Percentiles rank a stretch among this genome's conserved stretches.
phyloP scores from a whole-genome alignment of 2,888 invertebrate species.

The Amphipyra berbera region DNA sequence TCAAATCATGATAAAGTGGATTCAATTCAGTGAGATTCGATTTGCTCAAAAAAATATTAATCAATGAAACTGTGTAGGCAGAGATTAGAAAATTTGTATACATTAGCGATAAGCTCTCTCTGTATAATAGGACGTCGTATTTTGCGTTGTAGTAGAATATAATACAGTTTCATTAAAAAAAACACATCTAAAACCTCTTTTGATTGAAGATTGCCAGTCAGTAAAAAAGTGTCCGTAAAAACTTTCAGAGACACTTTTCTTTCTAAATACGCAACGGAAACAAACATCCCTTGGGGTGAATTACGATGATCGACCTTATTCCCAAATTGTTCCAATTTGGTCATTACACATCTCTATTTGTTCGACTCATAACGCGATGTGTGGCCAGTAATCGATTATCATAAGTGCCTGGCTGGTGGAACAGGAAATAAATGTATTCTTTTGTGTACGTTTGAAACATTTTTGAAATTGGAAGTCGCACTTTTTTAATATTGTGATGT shows the following conservation, averaged over 20 bases:
- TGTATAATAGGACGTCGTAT: conserved; percentile 13
- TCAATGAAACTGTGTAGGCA: conserved; percentile 33
- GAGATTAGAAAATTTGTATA: conserved; percentile 30
- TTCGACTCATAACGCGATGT: conserved; percentile 58
- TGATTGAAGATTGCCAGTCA: no score
- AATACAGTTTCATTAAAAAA: no score
- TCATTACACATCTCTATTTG: conserved; percentile 65
- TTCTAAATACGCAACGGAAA: conserved; percentile 30
- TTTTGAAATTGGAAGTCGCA: conserved; percentile 40
- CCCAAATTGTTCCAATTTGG: conserved; percentile 57
- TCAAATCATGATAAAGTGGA: conserved; percentile 42
- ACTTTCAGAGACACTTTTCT: conserved; percentile 17
- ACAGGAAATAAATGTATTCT: conserved; percentile 58
- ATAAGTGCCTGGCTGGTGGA: conserved; percentile 55
- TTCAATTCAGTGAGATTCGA: conserved; percentile 32
- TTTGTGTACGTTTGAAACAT: conserved; percentile 38
- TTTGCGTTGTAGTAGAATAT: no score
- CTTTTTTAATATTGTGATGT: conserved; percentile 32
- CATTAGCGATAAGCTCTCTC: conserved; percentile 10
- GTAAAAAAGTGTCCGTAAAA: not conserved
- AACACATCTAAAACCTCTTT: no score
- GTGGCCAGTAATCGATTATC: conserved; percentile 64
- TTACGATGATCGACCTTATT: conserved; percentile 49
- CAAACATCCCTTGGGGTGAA: conserved; percentile 44
- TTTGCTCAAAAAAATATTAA: conserved; percentile 36